These are phyloP conservation scores for Drosophila mettleri DNA, from an alignment of 2,888 invertebrate species.

Conservation along the genomic window DNA sequence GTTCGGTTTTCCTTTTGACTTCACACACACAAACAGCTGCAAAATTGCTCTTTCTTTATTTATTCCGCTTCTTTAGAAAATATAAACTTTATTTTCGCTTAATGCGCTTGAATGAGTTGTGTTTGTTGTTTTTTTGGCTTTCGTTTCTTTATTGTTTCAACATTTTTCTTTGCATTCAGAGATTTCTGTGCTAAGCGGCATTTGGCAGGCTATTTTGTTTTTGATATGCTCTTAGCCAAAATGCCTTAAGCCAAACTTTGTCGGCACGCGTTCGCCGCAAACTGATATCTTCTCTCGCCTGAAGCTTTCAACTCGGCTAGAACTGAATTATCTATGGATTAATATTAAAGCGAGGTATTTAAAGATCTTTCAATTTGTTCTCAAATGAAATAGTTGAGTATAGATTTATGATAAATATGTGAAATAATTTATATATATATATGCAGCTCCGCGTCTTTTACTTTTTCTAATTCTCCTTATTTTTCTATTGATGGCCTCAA, in stretches of 20 bases:
- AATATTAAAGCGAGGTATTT: neutral
- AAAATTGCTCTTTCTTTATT: slow-evolving; percentile 23
- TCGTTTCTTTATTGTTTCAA: slow-evolving; percentile 58
- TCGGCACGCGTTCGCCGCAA: slow-evolving; percentile 14
- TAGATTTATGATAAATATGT: neutral
- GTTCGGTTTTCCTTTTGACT: slow-evolving; percentile 57
- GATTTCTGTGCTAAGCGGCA: slow-evolving; percentile 40
- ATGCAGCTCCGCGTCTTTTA: too few species aligned
- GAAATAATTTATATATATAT: too few species aligned
- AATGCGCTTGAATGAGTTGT: slow-evolving; percentile 72
- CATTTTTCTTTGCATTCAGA: slow-evolving; percentile 43
- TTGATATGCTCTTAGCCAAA: slow-evolving; percentile 51
- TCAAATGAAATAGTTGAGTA: neutral
- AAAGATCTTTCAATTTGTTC: too few species aligned
- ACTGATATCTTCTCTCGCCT: neutral
- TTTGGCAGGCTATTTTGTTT: slow-evolving; percentile 54
- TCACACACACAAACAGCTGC: slow-evolving; percentile 22
- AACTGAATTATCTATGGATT: slow-evolving; percentile 5
- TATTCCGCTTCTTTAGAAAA: slow-evolving; percentile 13
- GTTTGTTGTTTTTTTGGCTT: slow-evolving; percentile 18
- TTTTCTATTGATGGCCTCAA: too few species aligned
- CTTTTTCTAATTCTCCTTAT: too few species aligned
- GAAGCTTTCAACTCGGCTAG: slow-evolving; percentile 6
- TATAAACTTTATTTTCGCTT: slow-evolving; percentile 68
- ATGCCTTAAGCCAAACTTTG: slow-evolving; percentile 47